Evolutionary conservation across 2,888 invertebrate genomes (phyloP).

Genomic region (Apantesis nais): DNA sequence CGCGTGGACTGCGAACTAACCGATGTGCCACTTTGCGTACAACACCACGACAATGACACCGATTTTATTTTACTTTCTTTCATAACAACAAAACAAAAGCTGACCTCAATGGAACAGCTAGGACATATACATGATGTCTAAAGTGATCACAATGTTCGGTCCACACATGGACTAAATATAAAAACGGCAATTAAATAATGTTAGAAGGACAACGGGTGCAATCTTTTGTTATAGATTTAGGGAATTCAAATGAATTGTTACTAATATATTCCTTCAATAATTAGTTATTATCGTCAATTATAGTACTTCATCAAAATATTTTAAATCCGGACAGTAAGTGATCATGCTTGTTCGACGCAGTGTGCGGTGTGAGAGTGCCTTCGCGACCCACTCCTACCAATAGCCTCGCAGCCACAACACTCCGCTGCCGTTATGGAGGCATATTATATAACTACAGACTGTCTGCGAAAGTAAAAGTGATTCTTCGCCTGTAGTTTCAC

Average conservation of each 20-base stretch:
- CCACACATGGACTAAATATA: neutral
- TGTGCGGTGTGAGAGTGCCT: conserved; percentile 70
- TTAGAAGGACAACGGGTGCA: neutral
- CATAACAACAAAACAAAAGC: conserved; percentile 71
- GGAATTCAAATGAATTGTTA: neutral
- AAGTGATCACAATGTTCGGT: neutral
- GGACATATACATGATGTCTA: conserved; percentile 14
- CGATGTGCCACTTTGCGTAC: conserved; percentile 66
- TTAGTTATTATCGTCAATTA: neutral
- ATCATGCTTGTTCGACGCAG: conserved; percentile 37
- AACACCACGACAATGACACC: conserved; percentile 75
- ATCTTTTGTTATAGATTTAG: neutral
- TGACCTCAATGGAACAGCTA: conserved; percentile 55
- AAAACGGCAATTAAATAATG: neutral
- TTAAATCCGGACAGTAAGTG: conserved; percentile 14
- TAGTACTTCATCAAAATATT: neutral
- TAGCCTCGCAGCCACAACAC: conserved; percentile 59
- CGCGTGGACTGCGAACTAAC: conserved; percentile 63
- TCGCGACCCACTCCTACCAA: conserved; percentile 66
- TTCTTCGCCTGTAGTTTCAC: conserved; percentile 78
- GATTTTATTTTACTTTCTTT: conserved; percentile 72
- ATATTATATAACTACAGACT: conserved; percentile 72
- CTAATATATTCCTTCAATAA: neutral
- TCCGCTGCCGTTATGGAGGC: conserved; percentile 72
- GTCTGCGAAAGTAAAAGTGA: conserved; percentile 84